These are phyloP conservation scores for Hozukius guyotensis DNA, from an alignment of 2,797 vertebrate genomes.

Conservation along the genomic window DNA sequence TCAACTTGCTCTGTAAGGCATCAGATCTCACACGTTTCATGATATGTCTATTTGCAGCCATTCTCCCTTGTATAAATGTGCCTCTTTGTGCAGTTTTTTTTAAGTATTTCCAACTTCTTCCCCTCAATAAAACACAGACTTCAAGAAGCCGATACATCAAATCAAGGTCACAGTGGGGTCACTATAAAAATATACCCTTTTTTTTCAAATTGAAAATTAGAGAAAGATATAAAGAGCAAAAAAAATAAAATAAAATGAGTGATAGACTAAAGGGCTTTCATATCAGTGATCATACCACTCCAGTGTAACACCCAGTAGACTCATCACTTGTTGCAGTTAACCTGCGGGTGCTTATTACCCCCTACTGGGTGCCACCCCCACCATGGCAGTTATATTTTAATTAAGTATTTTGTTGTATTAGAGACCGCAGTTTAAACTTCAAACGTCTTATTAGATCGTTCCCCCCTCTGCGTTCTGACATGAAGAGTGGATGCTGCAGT, in stretches of 20 bases:
- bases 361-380: constrained; percentile 40
- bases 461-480: constrained; percentile 55
- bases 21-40: constrained; percentile 30
- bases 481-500: constrained; percentile 31
- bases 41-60: constrained; percentile 13
- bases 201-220: background rate
- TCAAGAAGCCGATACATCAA: background rate
- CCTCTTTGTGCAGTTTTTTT: constrained; percentile 12
- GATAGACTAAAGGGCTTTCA: constrained; percentile 4
- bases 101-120: background rate
- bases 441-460: constrained; percentile 57
- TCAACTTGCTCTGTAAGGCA: background rate
- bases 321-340: constrained; percentile 56
- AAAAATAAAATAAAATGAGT: background rate
- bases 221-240: background rate
- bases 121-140: background rate
- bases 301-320: constrained; percentile 25
- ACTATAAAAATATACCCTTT: background rate
- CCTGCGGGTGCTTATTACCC: constrained; percentile 41
- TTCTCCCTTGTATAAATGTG: background rate
- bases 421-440: constrained; percentile 61
- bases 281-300: constrained; percentile 14
- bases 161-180: constrained; percentile 3
- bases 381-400: constrained; percentile 54
- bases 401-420: constrained; percentile 65